Conservation (phyloP, 2,113 vertebrate genomes). For the Bos javanicus region DNA sequence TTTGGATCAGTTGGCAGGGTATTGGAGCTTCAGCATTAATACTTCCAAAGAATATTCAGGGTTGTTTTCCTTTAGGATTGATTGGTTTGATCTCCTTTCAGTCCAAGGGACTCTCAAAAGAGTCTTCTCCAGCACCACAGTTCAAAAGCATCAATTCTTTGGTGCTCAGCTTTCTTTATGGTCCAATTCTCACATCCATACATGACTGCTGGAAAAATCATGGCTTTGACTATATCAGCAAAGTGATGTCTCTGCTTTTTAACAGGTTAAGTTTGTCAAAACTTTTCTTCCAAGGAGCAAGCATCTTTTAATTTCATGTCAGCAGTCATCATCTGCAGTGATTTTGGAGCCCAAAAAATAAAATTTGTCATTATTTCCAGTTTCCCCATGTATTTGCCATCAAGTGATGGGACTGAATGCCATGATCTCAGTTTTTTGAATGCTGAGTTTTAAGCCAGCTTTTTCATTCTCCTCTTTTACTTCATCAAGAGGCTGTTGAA, state of each 20-base stretch:
- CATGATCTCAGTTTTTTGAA: neutral
- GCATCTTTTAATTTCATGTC: neutral
- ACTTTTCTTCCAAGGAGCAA: neutral
- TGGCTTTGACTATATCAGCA: neutral
- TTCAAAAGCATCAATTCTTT: neutral
- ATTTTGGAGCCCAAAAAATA: neutral
- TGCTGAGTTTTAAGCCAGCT: neutral
- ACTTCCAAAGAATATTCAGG: neutral
- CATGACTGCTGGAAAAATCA: neutral
- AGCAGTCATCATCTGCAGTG: neutral
- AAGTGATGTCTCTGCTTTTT: neutral
- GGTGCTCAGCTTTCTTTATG: neutral
- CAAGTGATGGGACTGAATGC: neutral
- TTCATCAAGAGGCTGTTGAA: neutral
- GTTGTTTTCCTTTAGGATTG: neutral
- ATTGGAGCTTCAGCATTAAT: neutral
- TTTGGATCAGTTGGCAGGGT: neutral
- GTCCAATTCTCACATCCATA: neutral
- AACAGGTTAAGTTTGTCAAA: neutral
- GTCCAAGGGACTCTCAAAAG: neutral
- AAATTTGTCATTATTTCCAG: neutral
- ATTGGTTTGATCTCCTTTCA: neutral
- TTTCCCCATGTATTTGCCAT: neutral
- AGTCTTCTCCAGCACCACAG: neutral
- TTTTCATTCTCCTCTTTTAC: neutral